Conservation (phyloP, 2,113 vertebrate species). For the Varanus komodoensis region DNA sequence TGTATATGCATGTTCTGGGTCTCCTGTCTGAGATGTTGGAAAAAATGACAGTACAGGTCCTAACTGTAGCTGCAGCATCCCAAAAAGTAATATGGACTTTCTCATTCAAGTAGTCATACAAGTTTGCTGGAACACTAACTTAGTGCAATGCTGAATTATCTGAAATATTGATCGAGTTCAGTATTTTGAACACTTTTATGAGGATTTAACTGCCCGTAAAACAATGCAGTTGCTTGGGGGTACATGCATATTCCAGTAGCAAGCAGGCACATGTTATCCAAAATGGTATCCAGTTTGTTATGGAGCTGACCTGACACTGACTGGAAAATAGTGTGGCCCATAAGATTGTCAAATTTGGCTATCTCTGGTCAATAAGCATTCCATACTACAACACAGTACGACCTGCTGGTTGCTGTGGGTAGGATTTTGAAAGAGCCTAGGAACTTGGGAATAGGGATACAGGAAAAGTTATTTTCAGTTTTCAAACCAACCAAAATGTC, state of each 20-base stretch:
- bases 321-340: not conserved
- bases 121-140: not conserved
- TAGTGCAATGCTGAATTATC: not conserved
- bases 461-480: too few species aligned
- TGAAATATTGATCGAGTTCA: not conserved
- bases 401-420: not conserved
- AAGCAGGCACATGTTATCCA: not conserved
- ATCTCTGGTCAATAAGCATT: not conserved
- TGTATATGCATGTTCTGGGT: not conserved
- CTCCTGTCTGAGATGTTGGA: not conserved
- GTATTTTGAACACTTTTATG: not conserved
- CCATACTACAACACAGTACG: not conserved
- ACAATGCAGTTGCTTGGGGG: not conserved
- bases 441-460: too few species aligned
- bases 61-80: not conserved
- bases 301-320: not conserved
- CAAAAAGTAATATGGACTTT: not conserved
- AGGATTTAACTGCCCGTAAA: not conserved
- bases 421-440: too few species aligned
- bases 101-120: not conserved
- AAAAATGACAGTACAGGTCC: not conserved
- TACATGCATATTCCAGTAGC: not conserved
- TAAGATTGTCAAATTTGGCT: not conserved
- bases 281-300: not conserved
- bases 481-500: too few species aligned